Evolutionary conservation across 2,113 vertebrate species (phyloP).

Genomic region (Cephalopterus ornatus): DNA sequence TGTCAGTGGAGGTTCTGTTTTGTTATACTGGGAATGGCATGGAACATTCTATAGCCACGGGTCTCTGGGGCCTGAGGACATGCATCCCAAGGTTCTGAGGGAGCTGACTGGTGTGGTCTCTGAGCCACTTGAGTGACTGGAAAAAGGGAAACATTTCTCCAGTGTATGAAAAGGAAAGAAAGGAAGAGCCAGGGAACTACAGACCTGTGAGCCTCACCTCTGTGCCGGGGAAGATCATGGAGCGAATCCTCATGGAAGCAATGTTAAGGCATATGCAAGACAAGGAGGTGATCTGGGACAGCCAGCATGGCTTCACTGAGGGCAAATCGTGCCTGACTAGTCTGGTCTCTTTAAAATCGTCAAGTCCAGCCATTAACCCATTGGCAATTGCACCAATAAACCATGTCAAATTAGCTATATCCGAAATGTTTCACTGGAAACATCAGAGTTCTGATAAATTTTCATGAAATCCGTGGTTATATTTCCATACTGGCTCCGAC

Average conservation of each 20-base stretch:
- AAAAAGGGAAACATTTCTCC: not conserved
- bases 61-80: not conserved
- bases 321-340: not conserved
- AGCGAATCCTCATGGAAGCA: not conserved
- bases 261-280: not conserved
- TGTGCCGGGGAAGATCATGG: not conserved
- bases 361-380: not conserved
- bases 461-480: not conserved
- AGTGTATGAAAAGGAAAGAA: too few relatives aligned
- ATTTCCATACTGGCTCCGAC: not conserved
- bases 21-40: not conserved
- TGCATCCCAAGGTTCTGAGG: not conserved
- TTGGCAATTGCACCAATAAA: not conserved
- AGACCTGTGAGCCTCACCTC: fast-evolving
- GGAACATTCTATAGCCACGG: fast-evolving
- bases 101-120: not conserved
- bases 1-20: not conserved
- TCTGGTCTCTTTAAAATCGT: not conserved
- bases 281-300: not conserved
- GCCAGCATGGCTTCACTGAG: not conserved
- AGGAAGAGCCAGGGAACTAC: not conserved
- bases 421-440: not conserved
- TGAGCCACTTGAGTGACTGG: not conserved
- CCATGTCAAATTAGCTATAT: not conserved
- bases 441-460: not conserved